Conservation (phyloP, 2,797 vertebrate genomes). For the Peromyscus melanophrys region DNA sequence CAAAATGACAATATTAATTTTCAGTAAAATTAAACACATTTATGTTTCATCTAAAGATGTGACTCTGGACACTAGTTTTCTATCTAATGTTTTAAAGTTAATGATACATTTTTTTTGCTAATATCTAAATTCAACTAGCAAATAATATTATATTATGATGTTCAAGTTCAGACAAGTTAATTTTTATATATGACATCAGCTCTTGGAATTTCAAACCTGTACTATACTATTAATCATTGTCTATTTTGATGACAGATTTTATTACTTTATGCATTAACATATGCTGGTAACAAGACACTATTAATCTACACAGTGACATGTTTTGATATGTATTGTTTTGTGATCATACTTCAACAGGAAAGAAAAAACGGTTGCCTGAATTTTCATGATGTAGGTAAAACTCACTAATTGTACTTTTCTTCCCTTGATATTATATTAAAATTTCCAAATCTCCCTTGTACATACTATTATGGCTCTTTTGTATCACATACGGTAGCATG, state of each 20-base stretch:
- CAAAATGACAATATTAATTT: conserved; percentile 74
- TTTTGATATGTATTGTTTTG: neutral
- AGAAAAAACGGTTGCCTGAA: neutral
- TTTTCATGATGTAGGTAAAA: neutral
- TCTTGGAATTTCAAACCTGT: neutral
- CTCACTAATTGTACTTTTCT: neutral
- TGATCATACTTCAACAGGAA: neutral
- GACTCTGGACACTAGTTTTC: neutral
- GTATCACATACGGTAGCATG: neutral
- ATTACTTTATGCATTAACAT: neutral
- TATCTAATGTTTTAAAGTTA: neutral
- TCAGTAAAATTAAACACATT: neutral
- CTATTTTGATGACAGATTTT: neutral
- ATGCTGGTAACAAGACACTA: neutral
- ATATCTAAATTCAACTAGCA: neutral
- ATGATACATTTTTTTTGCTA: neutral
- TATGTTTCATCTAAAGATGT: neutral
- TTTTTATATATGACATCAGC: neutral
- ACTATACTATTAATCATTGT: neutral
- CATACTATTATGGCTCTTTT: neutral
- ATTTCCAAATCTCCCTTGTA: neutral
- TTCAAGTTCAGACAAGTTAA: conserved; percentile 35
- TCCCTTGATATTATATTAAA: neutral
- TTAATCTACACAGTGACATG: neutral
- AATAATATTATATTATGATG: neutral